These are phyloP conservation scores for Diplogasteroides magnus DNA, from an alignment of 1,140 invertebrate genomes.

Conservation along the genomic window DNA sequence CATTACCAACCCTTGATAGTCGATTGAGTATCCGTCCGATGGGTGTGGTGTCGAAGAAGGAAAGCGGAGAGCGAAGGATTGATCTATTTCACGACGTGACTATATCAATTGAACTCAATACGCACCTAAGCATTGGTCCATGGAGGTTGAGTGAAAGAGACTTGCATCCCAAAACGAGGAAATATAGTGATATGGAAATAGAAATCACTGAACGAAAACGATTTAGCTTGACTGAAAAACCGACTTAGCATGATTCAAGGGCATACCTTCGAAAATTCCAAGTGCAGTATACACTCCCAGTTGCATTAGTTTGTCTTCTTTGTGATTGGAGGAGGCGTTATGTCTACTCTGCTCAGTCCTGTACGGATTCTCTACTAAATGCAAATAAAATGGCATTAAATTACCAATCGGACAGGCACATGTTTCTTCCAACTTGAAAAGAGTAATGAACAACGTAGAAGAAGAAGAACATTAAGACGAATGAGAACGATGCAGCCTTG, in stretches of 20 bases:
- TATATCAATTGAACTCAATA: conserved; percentile 37
- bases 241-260: background rate
- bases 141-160: background rate
- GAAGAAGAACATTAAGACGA: conserved; percentile 29
- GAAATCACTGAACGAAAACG: background rate
- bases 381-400: no score
- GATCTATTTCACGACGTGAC: conserved; percentile 62
- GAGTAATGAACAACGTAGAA: conserved; percentile 29
- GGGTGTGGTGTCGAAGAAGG: conserved; percentile 65
- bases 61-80: conserved; percentile 67
- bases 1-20: conserved; percentile 18
- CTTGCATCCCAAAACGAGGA: background rate
- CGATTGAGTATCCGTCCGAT: conserved; percentile 71
- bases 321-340: no score
- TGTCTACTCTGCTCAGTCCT: no score
- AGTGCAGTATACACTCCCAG: background rate
- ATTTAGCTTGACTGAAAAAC: conserved; percentile 3
- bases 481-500: conserved; percentile 21
- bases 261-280: background rate
- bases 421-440: conserved; percentile 27
- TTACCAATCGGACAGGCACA: conserved; percentile 46
- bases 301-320: no score
- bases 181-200: background rate
- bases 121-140: conserved; percentile 1
- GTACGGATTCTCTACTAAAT: no score